A percentile compares a stretch with the other conserved stretches of the same genome.
Evolutionary conservation across 1,140 invertebrate species (phyloP).

Genomic region (Dendroctonus ponderosae): DNA sequence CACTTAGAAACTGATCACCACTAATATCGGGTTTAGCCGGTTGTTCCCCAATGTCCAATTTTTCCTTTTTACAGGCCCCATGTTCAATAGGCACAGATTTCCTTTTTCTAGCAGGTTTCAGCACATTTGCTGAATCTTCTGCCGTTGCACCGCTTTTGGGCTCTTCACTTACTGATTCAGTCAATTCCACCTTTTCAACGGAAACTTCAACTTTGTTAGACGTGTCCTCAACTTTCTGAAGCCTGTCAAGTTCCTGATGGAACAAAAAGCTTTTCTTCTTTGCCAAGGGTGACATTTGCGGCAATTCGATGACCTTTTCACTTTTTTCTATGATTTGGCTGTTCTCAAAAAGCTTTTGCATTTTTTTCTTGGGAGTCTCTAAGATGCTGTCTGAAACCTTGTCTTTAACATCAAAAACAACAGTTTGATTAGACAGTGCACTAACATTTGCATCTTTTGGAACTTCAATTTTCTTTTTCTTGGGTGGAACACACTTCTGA

Average conservation of each 20-base stretch:
- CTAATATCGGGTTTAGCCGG: background rate
- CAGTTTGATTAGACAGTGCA: background rate
- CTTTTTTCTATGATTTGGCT: constrained; percentile 13
- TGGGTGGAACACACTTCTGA: constrained; percentile 20
- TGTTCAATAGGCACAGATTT: too few relatives aligned
- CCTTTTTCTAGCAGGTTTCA: too few relatives aligned
- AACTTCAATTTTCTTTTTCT: constrained; percentile 30
- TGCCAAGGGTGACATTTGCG: constrained; percentile 28
- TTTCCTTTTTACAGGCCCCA: background rate
- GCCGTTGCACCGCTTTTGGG: too few relatives aligned
- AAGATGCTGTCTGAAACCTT: constrained; percentile 5
- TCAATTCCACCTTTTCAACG: too few relatives aligned
- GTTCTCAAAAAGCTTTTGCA: constrained; percentile 29
- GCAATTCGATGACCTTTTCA: constrained; percentile 7
- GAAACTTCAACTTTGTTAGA: too few relatives aligned
- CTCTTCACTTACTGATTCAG: too few relatives aligned
- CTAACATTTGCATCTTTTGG: background rate
- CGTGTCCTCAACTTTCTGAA: too few relatives aligned
- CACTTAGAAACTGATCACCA: background rate
- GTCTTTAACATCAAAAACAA: background rate
- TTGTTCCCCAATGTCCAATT: background rate
- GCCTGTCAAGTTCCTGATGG: constrained; percentile 6
- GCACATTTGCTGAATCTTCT: too few relatives aligned
- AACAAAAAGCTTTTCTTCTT: constrained; percentile 33
- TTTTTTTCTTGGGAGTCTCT: constrained; percentile 28